phyloP scores from a whole-genome alignment of 2,888 invertebrate species.

The Drosophila subquinaria region DNA sequence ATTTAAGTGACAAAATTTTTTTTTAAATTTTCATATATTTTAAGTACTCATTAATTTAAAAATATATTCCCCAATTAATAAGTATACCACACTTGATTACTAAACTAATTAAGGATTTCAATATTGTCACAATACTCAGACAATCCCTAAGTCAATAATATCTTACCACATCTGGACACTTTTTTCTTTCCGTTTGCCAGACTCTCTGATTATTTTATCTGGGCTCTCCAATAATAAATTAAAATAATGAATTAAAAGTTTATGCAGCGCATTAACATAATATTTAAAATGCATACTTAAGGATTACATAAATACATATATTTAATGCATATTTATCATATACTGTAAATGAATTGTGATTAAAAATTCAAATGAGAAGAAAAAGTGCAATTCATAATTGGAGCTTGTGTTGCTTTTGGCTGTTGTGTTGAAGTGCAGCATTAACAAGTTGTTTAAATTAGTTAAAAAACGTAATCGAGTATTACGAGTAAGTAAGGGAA shows the following conservation, averaged over 20 bases:
- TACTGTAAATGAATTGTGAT: neutral
- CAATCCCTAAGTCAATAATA: too few relatives aligned
- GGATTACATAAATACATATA: constrained; percentile 1
- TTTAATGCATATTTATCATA: neutral
- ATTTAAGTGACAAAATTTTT: too few relatives aligned
- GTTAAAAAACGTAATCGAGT: constrained; percentile 34
- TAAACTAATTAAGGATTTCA: neutral
- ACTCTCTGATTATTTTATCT: neutral
- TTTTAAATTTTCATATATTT: too few relatives aligned
- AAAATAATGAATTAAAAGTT: constrained; percentile 6
- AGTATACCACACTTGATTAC: neutral
- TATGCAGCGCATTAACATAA: constrained; percentile 6
- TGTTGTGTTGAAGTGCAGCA: constrained; percentile 10
- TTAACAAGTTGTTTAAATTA: constrained; percentile 36
- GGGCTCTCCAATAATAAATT: neutral
- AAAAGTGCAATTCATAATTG: neutral
- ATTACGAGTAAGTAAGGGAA: constrained; percentile 20
- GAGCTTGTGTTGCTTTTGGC: neutral
- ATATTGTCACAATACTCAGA: too few relatives aligned
- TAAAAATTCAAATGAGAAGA: neutral
- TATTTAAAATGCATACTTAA: neutral
- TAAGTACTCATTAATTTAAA: too few relatives aligned
- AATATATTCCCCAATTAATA: neutral
- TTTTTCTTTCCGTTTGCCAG: neutral
- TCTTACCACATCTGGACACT: neutral